Evolutionary conservation across 2,888 invertebrate genomes (phyloP).

Genomic region (Tortricodes alternella): DNA sequence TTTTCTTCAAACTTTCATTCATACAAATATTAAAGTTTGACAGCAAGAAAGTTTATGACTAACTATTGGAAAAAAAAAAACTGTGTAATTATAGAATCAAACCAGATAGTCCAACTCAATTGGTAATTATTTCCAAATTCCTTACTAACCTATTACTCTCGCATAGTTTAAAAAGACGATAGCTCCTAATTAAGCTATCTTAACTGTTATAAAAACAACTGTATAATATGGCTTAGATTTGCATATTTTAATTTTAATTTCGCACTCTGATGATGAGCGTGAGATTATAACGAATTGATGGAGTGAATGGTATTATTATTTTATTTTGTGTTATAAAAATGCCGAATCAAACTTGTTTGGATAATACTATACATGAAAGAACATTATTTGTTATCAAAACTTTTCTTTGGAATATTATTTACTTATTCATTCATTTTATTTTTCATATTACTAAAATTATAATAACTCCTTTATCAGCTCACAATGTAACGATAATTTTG

Average conservation of each 20-base stretch:
- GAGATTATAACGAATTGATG: slow-evolving; percentile 10
- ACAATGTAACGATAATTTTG: too few relatives aligned
- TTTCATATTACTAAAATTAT: too few relatives aligned
- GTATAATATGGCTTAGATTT: slow-evolving; percentile 7
- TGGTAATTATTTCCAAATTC: slow-evolving; percentile 37
- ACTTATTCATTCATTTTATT: too few relatives aligned
- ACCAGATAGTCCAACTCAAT: slow-evolving; percentile 31
- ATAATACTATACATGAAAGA: too few relatives aligned
- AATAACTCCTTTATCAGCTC: too few relatives aligned
- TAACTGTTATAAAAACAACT: slow-evolving; percentile 9
- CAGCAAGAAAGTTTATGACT: too few relatives aligned
- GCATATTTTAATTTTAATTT: slow-evolving; percentile 21
- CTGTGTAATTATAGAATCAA: slow-evolving; percentile 13
- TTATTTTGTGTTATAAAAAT: background rate
- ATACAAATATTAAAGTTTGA: background rate
- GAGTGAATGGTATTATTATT: background rate
- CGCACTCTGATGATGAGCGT: slow-evolving; percentile 23
- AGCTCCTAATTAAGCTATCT: slow-evolving; percentile 29
- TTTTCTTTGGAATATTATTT: too few relatives aligned
- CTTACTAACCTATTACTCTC: slow-evolving; percentile 24
- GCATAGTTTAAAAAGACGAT: slow-evolving; percentile 33
- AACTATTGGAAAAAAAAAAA: too few relatives aligned
- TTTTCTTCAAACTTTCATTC: background rate
- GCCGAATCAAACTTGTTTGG: background rate
- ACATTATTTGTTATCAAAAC: too few relatives aligned